Base-by-base conservation (phyloP, 2,797 vertebrate species). In the Pipistrellus nathusii region DNA sequence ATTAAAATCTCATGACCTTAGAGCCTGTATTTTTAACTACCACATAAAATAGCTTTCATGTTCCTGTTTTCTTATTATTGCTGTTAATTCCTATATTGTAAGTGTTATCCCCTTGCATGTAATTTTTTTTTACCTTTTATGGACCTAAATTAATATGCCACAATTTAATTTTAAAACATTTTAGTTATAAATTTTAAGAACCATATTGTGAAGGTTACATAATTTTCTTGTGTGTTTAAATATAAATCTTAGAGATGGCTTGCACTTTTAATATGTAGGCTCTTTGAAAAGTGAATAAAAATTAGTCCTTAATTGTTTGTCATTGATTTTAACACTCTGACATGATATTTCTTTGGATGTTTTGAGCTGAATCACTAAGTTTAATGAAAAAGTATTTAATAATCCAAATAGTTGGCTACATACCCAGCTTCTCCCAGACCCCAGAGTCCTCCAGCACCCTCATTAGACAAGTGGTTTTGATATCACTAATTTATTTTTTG, bases 321-420 rank as follows among this genome's bases (percentile, higher is more conserved):
- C 20, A 62, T 87, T 4, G 51, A 0, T 76, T 94, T 96, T 94
- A 93, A 82, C 91, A 85, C 15, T 71, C 32, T 93, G 23, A 66
- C 7, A 27, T 48, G 17, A 59, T 85, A 81, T 88, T 44, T 88
- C 82, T 91, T 95, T 93, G 20, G 25, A 93, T 93, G 32, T 8
- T n/a, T 90, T 93, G 53, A 89, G n/a, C 20, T 62, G 14, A 9
- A 84, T 78, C 93, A 44, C 8, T 85, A 77, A 78, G 51, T 85
- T 77, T 94, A 93, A 94, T 85, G 62, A 82, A 85, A 72, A 81
- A 64, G 88, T 62, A 85, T 82, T 93, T 87, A 92, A 86, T 93
- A 76, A 35, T 71, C 62, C 12, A 71, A 93, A 86, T 89, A 30
- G 91, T 73, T 80, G 48, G 12, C 75, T 80, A 20, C 30, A 71